These are phyloP conservation scores for Rhagium mordax DNA, from an alignment of 2,888 invertebrate species.

Conservation along the genomic window DNA sequence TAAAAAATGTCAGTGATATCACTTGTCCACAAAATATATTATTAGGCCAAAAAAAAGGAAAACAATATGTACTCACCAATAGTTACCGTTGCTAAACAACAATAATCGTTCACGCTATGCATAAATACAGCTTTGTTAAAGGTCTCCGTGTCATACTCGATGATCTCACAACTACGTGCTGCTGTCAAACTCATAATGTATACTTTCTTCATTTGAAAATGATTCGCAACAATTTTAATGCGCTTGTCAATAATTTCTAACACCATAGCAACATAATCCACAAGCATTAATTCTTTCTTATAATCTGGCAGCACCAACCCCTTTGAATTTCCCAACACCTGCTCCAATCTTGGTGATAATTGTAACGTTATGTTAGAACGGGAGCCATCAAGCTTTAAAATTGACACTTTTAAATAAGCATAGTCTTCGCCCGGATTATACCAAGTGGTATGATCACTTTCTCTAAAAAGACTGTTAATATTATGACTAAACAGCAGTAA, in stretches of 20 bases:
- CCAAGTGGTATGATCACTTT: conserved; percentile 13
- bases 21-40: too few relatives aligned
- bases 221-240: conserved; percentile 64
- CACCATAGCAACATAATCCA: conserved; percentile 75
- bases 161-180: conserved; percentile 67
- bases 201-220: conserved; percentile 69
- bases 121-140: conserved; percentile 73
- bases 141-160: conserved; percentile 71
- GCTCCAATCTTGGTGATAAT: conserved; percentile 72
- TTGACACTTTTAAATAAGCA: conserved; percentile 59
- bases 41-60: too few relatives aligned
- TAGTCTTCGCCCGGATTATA: conserved; percentile 59
- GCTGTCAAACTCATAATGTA: conserved; percentile 69
- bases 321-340: conserved; percentile 68
- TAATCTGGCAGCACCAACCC: conserved; percentile 70
- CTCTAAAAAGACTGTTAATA: conserved; percentile 40
- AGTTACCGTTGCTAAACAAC: conserved; percentile 75
- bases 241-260: conserved; percentile 73
- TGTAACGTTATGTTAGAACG: conserved; percentile 68
- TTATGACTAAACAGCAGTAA: neutral
- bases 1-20: conserved; percentile 42
- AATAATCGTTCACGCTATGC: conserved; percentile 75
- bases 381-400: conserved; percentile 65
- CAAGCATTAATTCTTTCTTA: conserved; percentile 66
- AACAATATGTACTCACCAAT: conserved; percentile 69